Evolutionary conservation across 2,797 vertebrate species (phyloP), one percentile per base, ranked within the genome.

Genomic region (Limosa lapponica): DNA sequence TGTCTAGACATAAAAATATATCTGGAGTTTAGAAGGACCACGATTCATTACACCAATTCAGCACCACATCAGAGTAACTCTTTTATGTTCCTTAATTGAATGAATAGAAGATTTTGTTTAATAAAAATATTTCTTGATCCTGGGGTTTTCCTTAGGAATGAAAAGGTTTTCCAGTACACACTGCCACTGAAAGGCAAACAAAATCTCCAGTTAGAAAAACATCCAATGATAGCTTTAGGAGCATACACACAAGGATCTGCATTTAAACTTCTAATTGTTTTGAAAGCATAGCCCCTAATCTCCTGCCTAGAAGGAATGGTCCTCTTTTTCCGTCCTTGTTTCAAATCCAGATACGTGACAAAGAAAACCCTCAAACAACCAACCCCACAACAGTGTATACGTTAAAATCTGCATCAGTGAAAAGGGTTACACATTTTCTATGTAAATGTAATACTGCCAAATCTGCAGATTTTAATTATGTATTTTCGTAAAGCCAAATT

Each of bases 1-100:
- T 16, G 85, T 95, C 93, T 93, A 96, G 95, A 94, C 91, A 89
- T 81, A 92, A 96, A 97, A 97, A 95, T 92, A 91, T 85, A 96
- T 87, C 49, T 93, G 92, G 85, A 95, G 86, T 94, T 97, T 96
- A 96, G 78, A 89, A 93, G 78, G 79, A 82, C 74, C 41, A 54
- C 39, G 78, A 94, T 89, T 97, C 65, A 11, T 97, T 80, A 85
- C 49, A 95, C 46, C 8, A 79, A 73, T 89, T 84, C 43, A 88
- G 36, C n/a, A 88, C 37, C 49, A 75, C 69, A 74, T 27, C 73
- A 77, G 17, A 81, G 17, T 73, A 90, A 86, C n/a, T 57, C 71
- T 71, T 93, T 82, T 83, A 51, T 3, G 5, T 86, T 93, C 69
- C 80, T 77, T 55, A n/a, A 69, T 5, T 58, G n/a, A 95, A 79